Evolutionary conservation across 2,888 invertebrate genomes (phyloP), one percentile per base, ranked within the genome.

Genomic region (Drosophila multiciliata): DNA sequence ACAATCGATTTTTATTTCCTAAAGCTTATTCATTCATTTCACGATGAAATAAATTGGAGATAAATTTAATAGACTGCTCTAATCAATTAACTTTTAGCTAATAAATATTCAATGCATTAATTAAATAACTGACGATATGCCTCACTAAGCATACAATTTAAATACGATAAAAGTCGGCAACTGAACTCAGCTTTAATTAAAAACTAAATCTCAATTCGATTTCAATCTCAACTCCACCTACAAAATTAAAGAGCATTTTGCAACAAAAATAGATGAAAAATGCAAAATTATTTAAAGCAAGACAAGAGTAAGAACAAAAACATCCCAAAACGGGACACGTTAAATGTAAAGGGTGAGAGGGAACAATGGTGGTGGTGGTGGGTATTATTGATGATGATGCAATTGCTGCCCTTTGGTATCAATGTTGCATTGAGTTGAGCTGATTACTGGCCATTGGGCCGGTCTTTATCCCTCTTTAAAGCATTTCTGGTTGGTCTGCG

Each of bases 401-500:
- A 70, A 23, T 69, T 49, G 58, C 49, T 55, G 55, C 54, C 74
- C 48, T 57, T 23, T 12, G 20, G 33, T 58, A 64, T 63, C 61
- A 42, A 55, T 57, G 58, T 52, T 76, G 67, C 62, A 4, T n/a
- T 38, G 55, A n/a, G 55, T 62, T 62, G 68, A 81, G 57, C 78
- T 82, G 82, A 81, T 78, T 78, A 82, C 79, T 82, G 82, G 82
- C 79, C 75, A 79, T 82, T 78, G 80, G 82, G 80, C 80, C 82
- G 68, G 79, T 82, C 83, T 75, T 89, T 90, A 75, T 90, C 75
- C 78, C 77, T 83, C 85, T 87, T 90, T 89, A 87, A 87, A 80
- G 84, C 80, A 81, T 79, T 91, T 91, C 88, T 90, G 91, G 90
- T 89, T 90, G 89, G 89, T 90, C 91, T 90, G 87, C 69, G 87